Conservation (phyloP, 1,140 invertebrate genomes). For the Bombus pascuorum region DNA sequence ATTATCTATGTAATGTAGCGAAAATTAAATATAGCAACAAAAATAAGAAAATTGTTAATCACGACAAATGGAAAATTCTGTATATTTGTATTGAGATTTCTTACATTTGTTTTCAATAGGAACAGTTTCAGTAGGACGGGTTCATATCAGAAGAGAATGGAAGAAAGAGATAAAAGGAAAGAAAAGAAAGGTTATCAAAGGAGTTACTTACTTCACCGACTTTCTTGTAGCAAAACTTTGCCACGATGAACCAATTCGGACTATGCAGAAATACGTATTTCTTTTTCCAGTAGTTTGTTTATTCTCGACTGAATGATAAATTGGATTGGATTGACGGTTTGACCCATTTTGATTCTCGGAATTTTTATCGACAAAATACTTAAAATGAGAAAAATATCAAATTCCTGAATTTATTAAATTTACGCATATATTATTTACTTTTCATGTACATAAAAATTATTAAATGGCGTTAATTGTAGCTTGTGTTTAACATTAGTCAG, state of each 20-base stretch:
- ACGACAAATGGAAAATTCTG: not conserved
- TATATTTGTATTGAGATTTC: slow-evolving; percentile 16
- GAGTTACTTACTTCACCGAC: slow-evolving; percentile 38
- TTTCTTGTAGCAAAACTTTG: slow-evolving; percentile 37
- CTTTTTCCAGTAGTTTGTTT: slow-evolving; percentile 75
- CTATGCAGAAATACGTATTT: slow-evolving; percentile 74
- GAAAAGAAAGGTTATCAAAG: slow-evolving; percentile 47
- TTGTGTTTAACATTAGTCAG: not conserved
- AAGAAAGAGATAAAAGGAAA: not conserved
- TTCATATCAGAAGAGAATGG: slow-evolving; percentile 4
- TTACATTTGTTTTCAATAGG: slow-evolving; percentile 33
- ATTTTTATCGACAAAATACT: not conserved
- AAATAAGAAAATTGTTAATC: not conserved
- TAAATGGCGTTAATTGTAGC: no score
- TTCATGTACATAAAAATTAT: no score
- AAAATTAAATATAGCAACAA: no score
- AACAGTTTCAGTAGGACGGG: not conserved
- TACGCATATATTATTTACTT: no score
- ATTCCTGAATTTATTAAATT: no score
- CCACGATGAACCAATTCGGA: slow-evolving; percentile 45
- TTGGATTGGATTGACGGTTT: no score
- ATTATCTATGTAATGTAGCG: no score
- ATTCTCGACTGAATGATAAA: slow-evolving; percentile 58
- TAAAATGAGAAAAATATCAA: no score
- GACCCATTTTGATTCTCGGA: not conserved